Base-by-base conservation (phyloP, 1,140 invertebrate genomes). In the Hormaphis cornu region DNA sequence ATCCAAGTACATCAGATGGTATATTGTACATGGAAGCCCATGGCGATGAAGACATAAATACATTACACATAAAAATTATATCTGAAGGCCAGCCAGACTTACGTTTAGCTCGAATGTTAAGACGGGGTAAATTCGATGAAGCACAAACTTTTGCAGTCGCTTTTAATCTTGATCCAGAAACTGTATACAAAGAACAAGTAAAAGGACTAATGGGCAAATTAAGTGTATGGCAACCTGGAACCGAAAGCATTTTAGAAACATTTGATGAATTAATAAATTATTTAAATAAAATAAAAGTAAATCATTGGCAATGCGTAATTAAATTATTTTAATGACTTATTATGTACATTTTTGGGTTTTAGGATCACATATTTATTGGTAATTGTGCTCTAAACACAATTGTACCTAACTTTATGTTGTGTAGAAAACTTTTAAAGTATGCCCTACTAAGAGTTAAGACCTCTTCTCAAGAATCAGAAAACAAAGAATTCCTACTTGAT, bases 111-210 rank as follows among this genome's bases (percentile, higher is more conserved):
- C 74, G 78, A 72, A 75, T 81, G 37, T 66, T 80, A 40, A 76
- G 73, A 66, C 73, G 73, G 59, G 71, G 72, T 30, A 77, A 79
- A 72, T 81, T 79, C 69, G 73, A 77, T 20, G 76, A 78, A 73
- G 80, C 80, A 14, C 74, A 77, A 71, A 70, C 63, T 30, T 80
- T 81, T 73, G 80, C 79, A 2, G 66, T 37, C n/a, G 75, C 75
- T 61, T 78, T 78, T 73, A 71, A 72, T 52, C 73, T 81, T n/a
- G 72, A 77, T 59, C 69, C 74, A 37, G 77, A 78, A 71, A 48
- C 69, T 8, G 76, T 81, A 53, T 76, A 78, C 69, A 75, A 72
- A 56, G 76, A 76, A 40, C 77, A 79, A 72, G 75, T 77, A 30
- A 71, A 74, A 37, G 71, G 74, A 9, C 46, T 79, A 3, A 73